Base-by-base conservation (phyloP, 1,140 invertebrate genomes). In the Drosophila willistoni region DNA sequence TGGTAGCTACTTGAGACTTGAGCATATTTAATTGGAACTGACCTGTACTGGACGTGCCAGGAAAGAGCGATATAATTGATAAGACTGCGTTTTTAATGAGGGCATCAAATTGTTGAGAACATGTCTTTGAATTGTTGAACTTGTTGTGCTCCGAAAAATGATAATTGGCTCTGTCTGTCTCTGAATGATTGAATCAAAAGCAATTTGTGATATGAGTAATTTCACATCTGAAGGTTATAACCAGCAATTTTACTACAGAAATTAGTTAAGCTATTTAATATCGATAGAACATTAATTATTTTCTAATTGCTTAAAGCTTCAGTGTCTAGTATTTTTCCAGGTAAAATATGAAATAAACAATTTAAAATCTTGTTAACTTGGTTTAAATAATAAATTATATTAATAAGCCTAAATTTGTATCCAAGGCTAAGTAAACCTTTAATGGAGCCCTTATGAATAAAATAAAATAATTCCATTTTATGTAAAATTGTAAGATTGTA, bases 11-110 rank as follows among this genome's bases (percentile, higher is more conserved):
- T 51, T 51, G 44, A 51, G 44, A 51, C 44, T 29, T 51, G 77
- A 73, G 77, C 57, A 33, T 29, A 33, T 39, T 34, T 66, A 62
- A 54, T 29, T 64, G 68, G 60, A 68, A 68, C 59, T 77, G 73
- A 73, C 66, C 36, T 39, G 36, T 3, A 36, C 36, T 60, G 69
- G 68, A 44, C 73, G 59, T 60, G 34, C 13, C 13, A n/a, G 56
- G 47, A 39, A 51, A 55, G 62, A 64, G 57, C 69, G 69, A 19
- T 39, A 71, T 59, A 59, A 59, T 59, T 59, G 56, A 59, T 59
- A 34, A 59, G 56, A 59, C 34, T 34, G 34, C 33, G 14, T 39
- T 39, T 29, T 59, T 59, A 36, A 59, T 59, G 44, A 22, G 44
- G 7, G 17, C 17, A 51, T 51, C 44, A 22, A 51, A 51, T 51